Conservation (phyloP, 2,797 vertebrate genomes). For the Micropoecilia bifurca region DNA sequence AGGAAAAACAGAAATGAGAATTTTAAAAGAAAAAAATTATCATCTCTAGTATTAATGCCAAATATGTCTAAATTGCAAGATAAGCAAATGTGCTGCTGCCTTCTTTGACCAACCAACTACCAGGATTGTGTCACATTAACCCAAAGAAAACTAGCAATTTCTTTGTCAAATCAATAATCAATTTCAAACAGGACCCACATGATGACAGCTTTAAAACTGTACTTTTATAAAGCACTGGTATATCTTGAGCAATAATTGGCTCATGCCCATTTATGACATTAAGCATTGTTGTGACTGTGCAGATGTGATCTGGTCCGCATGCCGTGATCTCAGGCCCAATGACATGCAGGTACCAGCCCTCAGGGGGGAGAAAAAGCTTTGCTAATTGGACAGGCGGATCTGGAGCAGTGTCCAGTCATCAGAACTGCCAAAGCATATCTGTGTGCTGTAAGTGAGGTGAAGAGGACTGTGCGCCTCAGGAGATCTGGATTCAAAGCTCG, state of each 20-base stretch:
- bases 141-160: background rate
- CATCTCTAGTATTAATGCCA: background rate
- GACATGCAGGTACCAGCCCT: constrained; percentile 62
- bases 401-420: constrained; percentile 77
- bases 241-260: background rate
- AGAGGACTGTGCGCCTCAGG: constrained; percentile 56
- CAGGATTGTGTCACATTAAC: background rate
- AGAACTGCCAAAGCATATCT: constrained; percentile 70
- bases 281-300: constrained; percentile 25
- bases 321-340: constrained; percentile 62
- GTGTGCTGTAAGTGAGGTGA: constrained; percentile 57
- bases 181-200: background rate
- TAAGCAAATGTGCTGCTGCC: background rate
- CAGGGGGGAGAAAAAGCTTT: constrained; percentile 59
- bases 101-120: background rate
- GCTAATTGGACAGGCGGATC: constrained; percentile 79
- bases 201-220: background rate
- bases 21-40: background rate
- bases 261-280: background rate
- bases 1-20: background rate
- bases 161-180: background rate
- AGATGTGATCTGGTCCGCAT: constrained; percentile 66
- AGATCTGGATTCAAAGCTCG: constrained; percentile 63
- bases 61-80: background rate
- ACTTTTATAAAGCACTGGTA: background rate